phyloP scores from a whole-genome alignment of 1,140 invertebrate genomes.

The Sipha flava region DNA sequence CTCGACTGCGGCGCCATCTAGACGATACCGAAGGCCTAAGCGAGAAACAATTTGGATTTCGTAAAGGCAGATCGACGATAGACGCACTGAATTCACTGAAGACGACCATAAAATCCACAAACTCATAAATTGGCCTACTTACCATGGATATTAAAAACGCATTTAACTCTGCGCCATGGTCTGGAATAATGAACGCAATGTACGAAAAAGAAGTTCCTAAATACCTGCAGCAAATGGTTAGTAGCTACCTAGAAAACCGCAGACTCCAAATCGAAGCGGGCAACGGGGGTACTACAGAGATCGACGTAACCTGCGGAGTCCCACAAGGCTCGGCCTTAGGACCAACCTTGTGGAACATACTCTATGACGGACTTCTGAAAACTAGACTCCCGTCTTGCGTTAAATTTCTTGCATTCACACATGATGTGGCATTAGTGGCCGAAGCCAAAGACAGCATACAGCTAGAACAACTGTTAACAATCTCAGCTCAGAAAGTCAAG shows the following conservation, averaged over 20 bases:
- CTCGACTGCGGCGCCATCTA: not conserved
- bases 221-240: not conserved
- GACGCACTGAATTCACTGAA: not conserved
- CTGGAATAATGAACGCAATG: not conserved
- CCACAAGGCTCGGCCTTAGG: slow-evolving; percentile 41
- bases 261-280: not conserved
- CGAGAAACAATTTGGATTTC: not conserved
- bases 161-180: slow-evolving; percentile 1
- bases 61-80: not conserved
- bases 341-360: slow-evolving; percentile 40
- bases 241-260: not conserved
- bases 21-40: not conserved
- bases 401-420: slow-evolving; percentile 38
- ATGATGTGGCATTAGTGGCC: slow-evolving; percentile 38
- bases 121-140: not conserved
- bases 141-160: not conserved
- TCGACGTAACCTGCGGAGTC: slow-evolving; percentile 21
- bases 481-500: not conserved
- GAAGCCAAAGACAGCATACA: not conserved
- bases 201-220: not conserved
- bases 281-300: not conserved
- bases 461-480: not conserved
- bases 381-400: slow-evolving; percentile 34
- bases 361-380: slow-evolving; percentile 39
- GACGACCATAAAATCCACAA: not conserved